Conservation (phyloP, 2,113 vertebrate species). For the Psilopogon haemacephalus region DNA sequence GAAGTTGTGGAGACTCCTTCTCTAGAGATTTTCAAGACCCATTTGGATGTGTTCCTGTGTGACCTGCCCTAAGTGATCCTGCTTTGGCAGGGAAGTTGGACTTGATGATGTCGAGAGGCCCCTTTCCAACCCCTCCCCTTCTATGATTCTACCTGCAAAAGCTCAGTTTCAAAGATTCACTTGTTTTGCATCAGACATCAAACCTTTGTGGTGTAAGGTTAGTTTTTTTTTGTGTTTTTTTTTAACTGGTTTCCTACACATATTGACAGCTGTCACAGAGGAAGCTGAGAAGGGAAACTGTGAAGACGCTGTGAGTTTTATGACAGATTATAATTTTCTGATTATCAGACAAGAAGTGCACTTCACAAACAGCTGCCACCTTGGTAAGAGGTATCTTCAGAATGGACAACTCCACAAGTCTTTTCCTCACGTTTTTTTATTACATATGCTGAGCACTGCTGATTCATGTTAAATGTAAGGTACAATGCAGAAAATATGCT, state of each 20-base stretch:
- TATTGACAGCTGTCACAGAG: neutral
- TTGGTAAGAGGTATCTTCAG: neutral
- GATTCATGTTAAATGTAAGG: neutral
- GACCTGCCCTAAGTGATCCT: no score
- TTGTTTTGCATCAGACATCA: neutral
- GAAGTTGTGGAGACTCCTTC: no score
- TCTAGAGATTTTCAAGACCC: no score
- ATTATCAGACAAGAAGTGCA: neutral
- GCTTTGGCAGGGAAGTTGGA: no score
- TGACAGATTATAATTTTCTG: neutral
- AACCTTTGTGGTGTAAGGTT: neutral
- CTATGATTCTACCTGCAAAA: neutral
- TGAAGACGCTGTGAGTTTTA: neutral
- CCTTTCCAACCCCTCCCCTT: no score
- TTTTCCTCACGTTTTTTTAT: neutral
- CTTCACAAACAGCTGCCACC: neutral
- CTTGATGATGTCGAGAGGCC: no score
- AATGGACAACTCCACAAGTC: neutral
- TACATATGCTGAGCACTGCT: neutral
- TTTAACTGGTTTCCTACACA: neutral
- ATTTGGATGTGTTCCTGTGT: no score
- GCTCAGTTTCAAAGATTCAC: neutral
- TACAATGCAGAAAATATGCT: neutral
- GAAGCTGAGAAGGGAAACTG: neutral
- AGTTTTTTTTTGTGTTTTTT: neutral